Evolutionary conservation across 64 coral and sea anemone genomes (phyloP).

Genomic region (Porites australiensis): DNA sequence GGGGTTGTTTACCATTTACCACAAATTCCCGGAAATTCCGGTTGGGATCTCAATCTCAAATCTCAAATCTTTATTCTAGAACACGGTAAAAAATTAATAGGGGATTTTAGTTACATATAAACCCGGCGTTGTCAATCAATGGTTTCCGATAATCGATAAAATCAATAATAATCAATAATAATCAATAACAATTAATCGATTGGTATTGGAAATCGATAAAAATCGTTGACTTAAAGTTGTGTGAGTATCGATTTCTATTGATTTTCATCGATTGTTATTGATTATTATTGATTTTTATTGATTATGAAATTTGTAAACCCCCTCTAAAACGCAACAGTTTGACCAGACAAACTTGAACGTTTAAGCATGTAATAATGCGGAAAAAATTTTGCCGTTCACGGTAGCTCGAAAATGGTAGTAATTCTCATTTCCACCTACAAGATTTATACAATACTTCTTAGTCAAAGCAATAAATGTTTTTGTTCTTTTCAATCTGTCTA

Average conservation of each 20-base stretch:
- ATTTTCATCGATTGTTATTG: neutral
- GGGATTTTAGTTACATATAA: too few species aligned
- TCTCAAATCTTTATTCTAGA: too few species aligned
- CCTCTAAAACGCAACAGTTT: neutral
- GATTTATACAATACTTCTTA: too few species aligned
- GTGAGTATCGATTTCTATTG: conserved; percentile 2
- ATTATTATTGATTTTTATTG: conserved; percentile 7
- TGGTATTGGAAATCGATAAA: conserved; percentile 4
- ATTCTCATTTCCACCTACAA: too few species aligned
- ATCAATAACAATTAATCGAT: conserved; percentile 12
- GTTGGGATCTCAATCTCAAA: too few species aligned
- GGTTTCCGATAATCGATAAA: neutral
- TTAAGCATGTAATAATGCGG: neutral
- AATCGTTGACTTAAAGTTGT: neutral
- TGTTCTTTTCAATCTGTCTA: too few species aligned
- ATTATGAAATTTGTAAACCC: neutral
- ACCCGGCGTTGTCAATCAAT: conserved; percentile 7
- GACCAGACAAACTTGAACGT: neutral
- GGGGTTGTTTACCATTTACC: too few species aligned
- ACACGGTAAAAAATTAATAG: too few species aligned
- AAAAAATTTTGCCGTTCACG: neutral
- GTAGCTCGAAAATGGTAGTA: too few species aligned
- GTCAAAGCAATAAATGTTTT: too few species aligned
- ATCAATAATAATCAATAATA: conserved; percentile 12
- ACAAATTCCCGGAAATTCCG: too few species aligned